Percentiles rank a stretch among this genome's conserved stretches.
phyloP scores from a whole-genome alignment of 2,797 vertebrate genomes.

The Galagoides demidoff region DNA sequence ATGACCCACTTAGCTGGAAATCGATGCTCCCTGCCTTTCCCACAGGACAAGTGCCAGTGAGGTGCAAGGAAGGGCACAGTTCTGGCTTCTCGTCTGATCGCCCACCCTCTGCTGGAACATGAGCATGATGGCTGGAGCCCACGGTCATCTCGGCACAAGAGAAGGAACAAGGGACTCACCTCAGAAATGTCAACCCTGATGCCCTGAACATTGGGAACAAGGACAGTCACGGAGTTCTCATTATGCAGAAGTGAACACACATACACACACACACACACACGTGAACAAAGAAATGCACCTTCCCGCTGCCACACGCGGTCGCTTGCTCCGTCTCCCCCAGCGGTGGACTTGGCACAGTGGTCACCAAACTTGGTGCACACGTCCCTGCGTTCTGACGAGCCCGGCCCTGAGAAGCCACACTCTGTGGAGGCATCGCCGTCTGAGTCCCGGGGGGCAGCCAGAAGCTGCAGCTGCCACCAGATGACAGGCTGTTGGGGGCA shows the following conservation, averaged over 20 bases:
- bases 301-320: too few relatives aligned
- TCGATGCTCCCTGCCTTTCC: fast-evolving
- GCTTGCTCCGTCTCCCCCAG: neutral
- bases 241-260: neutral
- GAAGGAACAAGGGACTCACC: neutral
- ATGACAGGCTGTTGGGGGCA: fast-evolving
- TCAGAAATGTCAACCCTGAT: neutral
- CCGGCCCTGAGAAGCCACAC: fast-evolving
- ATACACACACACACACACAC: too few relatives aligned
- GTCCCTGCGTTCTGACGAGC: fast-evolving
- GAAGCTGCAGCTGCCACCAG: neutral
- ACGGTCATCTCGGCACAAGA: fast-evolving
- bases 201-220: neutral
- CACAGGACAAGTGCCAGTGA: neutral
- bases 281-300: fast-evolving
- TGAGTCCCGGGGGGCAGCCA: fast-evolving
- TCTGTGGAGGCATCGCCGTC: fast-evolving
- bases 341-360: neutral
- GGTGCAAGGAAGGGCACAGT: too few relatives aligned
- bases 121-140: fast-evolving
- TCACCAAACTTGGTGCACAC: fast-evolving
- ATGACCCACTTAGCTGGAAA: fast-evolving
- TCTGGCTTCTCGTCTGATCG: neutral
- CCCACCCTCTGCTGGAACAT: neutral
- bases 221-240: neutral